Evolutionary conservation across 2,888 invertebrate species (phyloP), one percentile per base, ranked within the genome.

Genomic region (Rhingia rostrata): DNA sequence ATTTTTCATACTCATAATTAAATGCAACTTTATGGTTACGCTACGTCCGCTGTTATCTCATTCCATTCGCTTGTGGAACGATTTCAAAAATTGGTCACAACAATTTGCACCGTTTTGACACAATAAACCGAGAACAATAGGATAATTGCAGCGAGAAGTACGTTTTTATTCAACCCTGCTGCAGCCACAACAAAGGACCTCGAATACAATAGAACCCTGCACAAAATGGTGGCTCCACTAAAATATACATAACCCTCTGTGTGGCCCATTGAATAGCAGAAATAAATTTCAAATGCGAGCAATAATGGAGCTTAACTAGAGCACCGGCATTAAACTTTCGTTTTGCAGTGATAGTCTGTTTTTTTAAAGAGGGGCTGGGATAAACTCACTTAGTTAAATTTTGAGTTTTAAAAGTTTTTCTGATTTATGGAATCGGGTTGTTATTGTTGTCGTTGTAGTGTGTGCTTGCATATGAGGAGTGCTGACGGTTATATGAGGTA

Each of bases 91-190:
- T 81, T 81, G 82, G 58, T 72, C 66, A 78, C 77, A 78, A 67
- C 78, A 82, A 82, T 78, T 82, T 78, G 78, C 78, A 43, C 54
- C 66, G 49, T 77, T 77, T 72, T 72, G 60, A 47, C 47, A 82
- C 82, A 82, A 82, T 72, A 70, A 66, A 61, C 72, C 54, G 54
- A 61, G 66, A 82, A 82, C 82, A 82, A 82, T 82, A 56, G 60
- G 49, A 56, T 82, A 78, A 77, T 78, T 78, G 82, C 77, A 73
- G 54, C 66, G 61, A 66, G 78, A 72, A 66, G 64, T 82, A 41
- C 72, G 64, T 53, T 63, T 80, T 61, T 45, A 54, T 82, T 70
- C 70, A 77, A 60, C 64, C 70, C 60, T 51, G 60, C 66, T 61
- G 53, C 64, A 77, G 58, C 60, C 33, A 47, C 32, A 74, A 64